These are phyloP conservation scores for Zalophus californianus DNA, from an alignment of 2,797 vertebrate species.

Conservation along the genomic window DNA sequence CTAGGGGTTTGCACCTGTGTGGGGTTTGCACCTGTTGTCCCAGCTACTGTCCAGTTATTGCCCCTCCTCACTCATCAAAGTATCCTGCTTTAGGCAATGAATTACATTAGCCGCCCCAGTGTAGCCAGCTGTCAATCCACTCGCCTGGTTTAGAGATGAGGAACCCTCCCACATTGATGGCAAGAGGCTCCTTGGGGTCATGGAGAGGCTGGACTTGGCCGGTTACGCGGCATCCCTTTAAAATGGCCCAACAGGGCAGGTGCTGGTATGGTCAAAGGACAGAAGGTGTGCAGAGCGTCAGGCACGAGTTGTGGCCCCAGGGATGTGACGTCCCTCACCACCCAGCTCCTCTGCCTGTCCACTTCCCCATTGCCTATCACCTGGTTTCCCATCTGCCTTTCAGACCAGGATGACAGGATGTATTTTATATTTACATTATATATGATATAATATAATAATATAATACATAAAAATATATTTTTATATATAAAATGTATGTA, in stretches of 20 bases:
- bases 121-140: background rate
- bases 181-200: background rate
- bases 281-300: background rate
- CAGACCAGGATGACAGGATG: background rate
- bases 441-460: too few relatives aligned
- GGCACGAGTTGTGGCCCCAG: background rate
- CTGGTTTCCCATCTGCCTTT: background rate
- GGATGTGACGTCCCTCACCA: accelerated
- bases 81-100: too few relatives aligned
- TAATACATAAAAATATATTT: too few relatives aligned
- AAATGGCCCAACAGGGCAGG: background rate
- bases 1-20: background rate
- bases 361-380: background rate
- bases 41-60: background rate
- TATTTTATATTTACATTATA: background rate
- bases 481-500: too few relatives aligned
- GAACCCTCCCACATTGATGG: too few relatives aligned
- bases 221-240: background rate
- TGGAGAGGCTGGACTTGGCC: background rate
- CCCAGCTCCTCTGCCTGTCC: accelerated
- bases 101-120: too few relatives aligned
- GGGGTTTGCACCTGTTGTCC: background rate
- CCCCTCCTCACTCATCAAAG: background rate
- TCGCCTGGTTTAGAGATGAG: background rate
- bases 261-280: background rate